A percentile compares a stretch with the other conserved stretches of the same genome.
These are phyloP conservation scores for Anarhynchus alexandrinus DNA, from an alignment of 2,113 vertebrate species.

Conservation along the genomic window DNA sequence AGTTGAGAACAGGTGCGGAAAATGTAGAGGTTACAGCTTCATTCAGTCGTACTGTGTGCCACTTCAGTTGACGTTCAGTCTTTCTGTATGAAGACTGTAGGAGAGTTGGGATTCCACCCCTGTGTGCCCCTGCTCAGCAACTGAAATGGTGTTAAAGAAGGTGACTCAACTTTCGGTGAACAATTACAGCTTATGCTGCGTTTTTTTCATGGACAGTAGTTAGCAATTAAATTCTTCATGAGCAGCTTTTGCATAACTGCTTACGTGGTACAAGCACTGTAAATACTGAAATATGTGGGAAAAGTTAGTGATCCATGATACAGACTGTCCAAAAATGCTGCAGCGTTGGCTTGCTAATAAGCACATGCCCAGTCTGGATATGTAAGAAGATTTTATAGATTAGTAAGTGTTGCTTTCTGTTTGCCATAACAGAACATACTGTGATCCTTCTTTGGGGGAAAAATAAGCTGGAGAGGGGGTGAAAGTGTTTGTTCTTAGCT, in stretches of 20 bases:
- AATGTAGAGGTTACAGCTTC: background rate
- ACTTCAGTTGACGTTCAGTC: background rate
- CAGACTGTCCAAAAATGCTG: background rate
- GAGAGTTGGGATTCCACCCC: background rate
- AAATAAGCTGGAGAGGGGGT: slow-evolving; percentile 49
- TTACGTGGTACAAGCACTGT: background rate
- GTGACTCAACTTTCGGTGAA: background rate
- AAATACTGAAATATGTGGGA: background rate
- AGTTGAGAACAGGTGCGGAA: background rate
- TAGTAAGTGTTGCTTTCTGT: slow-evolving; percentile 28
- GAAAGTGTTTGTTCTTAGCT: slow-evolving; percentile 59
- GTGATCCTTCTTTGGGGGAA: slow-evolving; percentile 41
- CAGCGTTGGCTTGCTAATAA: background rate
- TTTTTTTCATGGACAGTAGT: background rate
- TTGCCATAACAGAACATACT: slow-evolving; percentile 31
- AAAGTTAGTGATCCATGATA: background rate
- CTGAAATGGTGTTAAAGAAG: background rate
- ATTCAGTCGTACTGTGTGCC: background rate
- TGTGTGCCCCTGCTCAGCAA: background rate
- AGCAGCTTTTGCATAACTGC: background rate
- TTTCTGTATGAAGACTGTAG: accelerated
- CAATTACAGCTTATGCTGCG: background rate
- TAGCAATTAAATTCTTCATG: background rate
- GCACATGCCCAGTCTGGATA: background rate
- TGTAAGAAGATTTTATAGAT: background rate